Evolutionary conservation across 1,140 invertebrate species (phyloP).

Genomic region (Aphaenogaster ashmeadi): DNA sequence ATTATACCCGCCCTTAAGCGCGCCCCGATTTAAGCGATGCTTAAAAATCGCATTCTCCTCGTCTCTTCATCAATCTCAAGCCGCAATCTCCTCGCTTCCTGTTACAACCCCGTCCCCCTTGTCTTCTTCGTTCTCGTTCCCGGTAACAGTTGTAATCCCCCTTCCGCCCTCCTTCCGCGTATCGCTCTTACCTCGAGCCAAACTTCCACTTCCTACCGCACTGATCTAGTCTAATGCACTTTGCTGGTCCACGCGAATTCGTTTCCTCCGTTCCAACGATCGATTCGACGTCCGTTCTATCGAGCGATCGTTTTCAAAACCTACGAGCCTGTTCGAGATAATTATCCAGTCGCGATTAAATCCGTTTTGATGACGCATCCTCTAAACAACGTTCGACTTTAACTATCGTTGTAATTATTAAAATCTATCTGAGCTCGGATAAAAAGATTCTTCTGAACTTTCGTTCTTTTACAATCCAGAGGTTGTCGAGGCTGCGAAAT

Average conservation of each 20-base stretch:
- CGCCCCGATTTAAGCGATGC: conserved; percentile 56
- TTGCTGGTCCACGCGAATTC: conserved; percentile 50
- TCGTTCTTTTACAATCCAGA: neutral
- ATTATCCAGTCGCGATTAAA: neutral
- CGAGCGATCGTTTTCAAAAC: conserved; percentile 13
- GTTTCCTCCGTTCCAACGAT: conserved; percentile 17
- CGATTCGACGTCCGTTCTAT: conserved; percentile 14
- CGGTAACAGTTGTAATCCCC: conserved; percentile 56
- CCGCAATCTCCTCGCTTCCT: conserved; percentile 54
- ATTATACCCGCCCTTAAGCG: conserved; percentile 52
- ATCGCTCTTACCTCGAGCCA: conserved; percentile 31
- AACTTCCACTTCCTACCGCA: conserved; percentile 52
- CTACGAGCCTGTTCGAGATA: neutral
- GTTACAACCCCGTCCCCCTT: conserved; percentile 53
- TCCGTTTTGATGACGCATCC: neutral
- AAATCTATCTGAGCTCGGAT: neutral
- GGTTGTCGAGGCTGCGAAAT: neutral
- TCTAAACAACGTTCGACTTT: neutral
- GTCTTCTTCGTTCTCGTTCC: conserved; percentile 40
- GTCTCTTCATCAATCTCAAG: conserved; percentile 57
- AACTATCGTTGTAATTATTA: neutral
- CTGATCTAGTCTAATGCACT: conserved; percentile 53
- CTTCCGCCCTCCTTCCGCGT: conserved; percentile 16
- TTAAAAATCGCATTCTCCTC: conserved; percentile 65
- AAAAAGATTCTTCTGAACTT: neutral